These are phyloP conservation scores for Uloborus diversus DNA, from an alignment of 1,140 invertebrate species.

Conservation along the genomic window DNA sequence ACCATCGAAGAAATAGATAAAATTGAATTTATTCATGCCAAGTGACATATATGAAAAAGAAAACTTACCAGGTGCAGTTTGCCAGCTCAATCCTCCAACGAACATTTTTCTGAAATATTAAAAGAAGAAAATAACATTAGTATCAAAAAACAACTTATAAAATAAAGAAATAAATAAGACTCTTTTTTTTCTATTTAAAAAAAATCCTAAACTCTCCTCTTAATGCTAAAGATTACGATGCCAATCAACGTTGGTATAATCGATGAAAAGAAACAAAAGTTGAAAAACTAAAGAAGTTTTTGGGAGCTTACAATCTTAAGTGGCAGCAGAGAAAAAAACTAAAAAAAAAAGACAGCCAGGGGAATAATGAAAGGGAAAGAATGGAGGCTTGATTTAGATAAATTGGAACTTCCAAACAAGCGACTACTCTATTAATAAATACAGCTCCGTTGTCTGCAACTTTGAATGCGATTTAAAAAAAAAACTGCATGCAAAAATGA, in stretches of 20 bases:
- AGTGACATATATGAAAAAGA: too few species aligned
- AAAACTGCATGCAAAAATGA: too few species aligned
- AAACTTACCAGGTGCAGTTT: slow-evolving; percentile 98
- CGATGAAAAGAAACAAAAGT: neutral
- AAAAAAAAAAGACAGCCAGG: neutral
- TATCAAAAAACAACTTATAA: neutral
- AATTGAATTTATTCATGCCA: too few species aligned
- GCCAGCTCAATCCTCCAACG: slow-evolving; percentile 99
- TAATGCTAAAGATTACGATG: slow-evolving; percentile 35
- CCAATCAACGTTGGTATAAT: slow-evolving; percentile 36
- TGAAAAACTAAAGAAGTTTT: neutral
- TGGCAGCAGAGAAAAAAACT: neutral
- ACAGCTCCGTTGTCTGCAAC: neutral
- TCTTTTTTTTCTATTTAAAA: slow-evolving; percentile 5
- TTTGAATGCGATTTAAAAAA: too few species aligned
- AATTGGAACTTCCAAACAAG: neutral
- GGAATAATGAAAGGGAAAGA: neutral
- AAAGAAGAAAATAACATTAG: neutral
- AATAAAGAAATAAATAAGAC: neutral
- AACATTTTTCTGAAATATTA: slow-evolving; percentile 91
- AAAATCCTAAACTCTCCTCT: slow-evolving; percentile 11
- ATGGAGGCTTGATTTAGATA: neutral
- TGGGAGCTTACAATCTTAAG: neutral
- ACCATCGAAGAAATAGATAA: too few species aligned
- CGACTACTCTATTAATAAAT: neutral